Base-by-base conservation (phyloP, 2,888 invertebrate genomes). In the Nysson spinosus region DNA sequence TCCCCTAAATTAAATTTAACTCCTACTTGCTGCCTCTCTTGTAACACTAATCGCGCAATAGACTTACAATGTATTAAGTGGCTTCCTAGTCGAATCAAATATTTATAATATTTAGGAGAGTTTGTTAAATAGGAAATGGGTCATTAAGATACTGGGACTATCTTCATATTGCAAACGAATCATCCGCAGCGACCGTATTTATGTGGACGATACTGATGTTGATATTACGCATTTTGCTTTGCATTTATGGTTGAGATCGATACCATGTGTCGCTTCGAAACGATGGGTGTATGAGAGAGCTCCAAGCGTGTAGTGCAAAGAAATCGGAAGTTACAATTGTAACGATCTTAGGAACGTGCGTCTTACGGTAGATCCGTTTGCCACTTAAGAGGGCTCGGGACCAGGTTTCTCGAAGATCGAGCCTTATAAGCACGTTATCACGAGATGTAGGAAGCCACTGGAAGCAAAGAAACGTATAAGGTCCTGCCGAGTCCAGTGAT, bases 341-440 rank as follows among this genome's bases (percentile, higher is more conserved):
- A 64, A 57, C 57, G 51, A 43, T 52, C 56, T 44, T 55, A 54
- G 64, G 47, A 54, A 55, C 54, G 55, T 34, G 35, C 46, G 58
- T 47, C 28, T 35, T 42, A 46, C 30, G 30, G 40, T 20, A 44
- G 51, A 44, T 68, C 64, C 57, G 55, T 39, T 52, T 37, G 49
- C 16, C 43, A 50, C 6, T 26, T 9, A 32, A 43, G 28, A 44
- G 58, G 35, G 30, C 28, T 16, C 30, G 35, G 32, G 63, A 56
- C 64, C 69, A 39, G 64, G 66, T 67, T 65, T 64, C 72, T 65
- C 66, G 64, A 69, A 66, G 72, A 75, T 67, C 74, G 69, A 62
- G 64, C 81, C 81, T 77, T 82, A 81, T 80, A 81, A 77, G 82
- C 73, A 77, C 72, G 78, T 80, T 77, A 78, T 80, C 82, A 79